These are phyloP conservation scores for Epinephelus lanceolatus DNA, from an alignment of 2,113 vertebrate species.

Conservation along the genomic window DNA sequence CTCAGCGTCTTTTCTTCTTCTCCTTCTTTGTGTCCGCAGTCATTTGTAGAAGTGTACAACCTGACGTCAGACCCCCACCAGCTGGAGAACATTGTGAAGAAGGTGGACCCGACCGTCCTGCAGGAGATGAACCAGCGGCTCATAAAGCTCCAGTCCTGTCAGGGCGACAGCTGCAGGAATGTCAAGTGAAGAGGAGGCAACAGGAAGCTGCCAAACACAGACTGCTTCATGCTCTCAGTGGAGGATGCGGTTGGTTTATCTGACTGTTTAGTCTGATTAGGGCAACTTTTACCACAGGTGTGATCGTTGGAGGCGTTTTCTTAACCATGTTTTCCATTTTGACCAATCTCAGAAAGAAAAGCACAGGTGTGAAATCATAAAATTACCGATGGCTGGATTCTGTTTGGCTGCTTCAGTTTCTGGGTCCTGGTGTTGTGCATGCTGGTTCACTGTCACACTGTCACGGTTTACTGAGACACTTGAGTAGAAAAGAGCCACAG, in stretches of 20 bases:
- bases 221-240: not conserved
- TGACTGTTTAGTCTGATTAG: not conserved
- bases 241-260: not conserved
- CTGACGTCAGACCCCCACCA: conserved; percentile 84
- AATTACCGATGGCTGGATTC: not conserved
- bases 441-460: conserved; percentile 12
- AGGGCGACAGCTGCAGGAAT: conserved; percentile 76
- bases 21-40: conserved; percentile 60
- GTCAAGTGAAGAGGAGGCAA: conserved; percentile 2
- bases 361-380: not conserved
- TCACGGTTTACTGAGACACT: conserved; percentile 8
- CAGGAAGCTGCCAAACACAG: not conserved
- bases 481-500: not conserved
- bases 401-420: conserved; percentile 18
- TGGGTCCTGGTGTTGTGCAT: conserved; percentile 5
- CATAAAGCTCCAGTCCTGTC: conserved; percentile 86
- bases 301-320: not conserved
- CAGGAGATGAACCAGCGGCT: conserved; percentile 87
- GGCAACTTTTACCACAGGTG: conserved; percentile 2
- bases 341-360: not conserved
- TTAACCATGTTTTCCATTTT: not conserved
- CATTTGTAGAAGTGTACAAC: conserved; percentile 87
- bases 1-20: not conserved
- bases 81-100: conserved; percentile 87
- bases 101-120: conserved; percentile 83